Evolutionary conservation across 2,113 vertebrate species (phyloP).

Genomic region (Daubentonia madagascariensis): DNA sequence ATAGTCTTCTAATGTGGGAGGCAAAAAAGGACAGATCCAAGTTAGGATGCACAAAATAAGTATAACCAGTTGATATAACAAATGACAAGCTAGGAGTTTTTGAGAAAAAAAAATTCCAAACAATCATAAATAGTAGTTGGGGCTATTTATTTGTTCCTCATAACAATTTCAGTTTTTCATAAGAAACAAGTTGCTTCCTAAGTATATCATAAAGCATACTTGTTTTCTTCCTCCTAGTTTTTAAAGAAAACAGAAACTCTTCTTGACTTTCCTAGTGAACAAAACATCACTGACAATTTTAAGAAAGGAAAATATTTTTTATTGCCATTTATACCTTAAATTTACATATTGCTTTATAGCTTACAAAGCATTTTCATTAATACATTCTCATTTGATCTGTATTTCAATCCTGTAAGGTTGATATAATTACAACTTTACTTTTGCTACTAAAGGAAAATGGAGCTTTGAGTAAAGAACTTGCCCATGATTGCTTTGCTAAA

Average conservation of each 20-base stretch:
- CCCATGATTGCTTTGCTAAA: background rate
- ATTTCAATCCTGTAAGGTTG: background rate
- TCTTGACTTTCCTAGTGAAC: background rate
- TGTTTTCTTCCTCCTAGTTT: background rate
- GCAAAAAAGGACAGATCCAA: background rate
- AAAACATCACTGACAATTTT: background rate
- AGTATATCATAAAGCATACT: background rate
- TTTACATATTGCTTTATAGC: background rate
- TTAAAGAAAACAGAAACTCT: conserved; percentile 11
- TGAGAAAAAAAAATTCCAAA: background rate
- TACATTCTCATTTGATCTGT: conserved; percentile 14
- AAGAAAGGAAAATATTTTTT: background rate
- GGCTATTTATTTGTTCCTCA: background rate
- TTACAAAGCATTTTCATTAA: conserved; percentile 6
- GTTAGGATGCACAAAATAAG: background rate
- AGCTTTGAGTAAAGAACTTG: background rate
- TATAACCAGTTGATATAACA: background rate
- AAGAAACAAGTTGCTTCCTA: conserved; percentile 12
- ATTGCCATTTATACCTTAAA: background rate
- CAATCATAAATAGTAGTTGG: background rate
- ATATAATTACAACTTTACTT: conserved; percentile 19
- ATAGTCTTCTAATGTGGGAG: background rate
- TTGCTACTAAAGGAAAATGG: background rate
- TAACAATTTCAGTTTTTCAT: background rate
- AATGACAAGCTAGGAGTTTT: background rate